These are phyloP conservation scores for Todiramphus chloris DNA, from an alignment of 2,113 vertebrate genomes.

Conservation along the genomic window DNA sequence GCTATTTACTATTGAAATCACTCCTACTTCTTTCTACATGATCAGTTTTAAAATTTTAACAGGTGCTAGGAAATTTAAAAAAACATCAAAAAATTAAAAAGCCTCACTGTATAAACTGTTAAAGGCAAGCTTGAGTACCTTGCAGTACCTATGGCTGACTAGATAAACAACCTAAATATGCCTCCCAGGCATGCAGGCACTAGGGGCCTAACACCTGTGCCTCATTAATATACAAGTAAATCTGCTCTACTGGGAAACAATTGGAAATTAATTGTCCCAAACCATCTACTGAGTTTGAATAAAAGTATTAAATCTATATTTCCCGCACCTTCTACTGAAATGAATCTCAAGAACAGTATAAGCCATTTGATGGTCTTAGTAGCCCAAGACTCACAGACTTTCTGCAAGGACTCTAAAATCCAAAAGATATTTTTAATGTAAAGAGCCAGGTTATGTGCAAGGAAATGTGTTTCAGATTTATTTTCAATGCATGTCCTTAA, in stretches of 20 bases:
- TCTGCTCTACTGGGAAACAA: slow-evolving; percentile 85
- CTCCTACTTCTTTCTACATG: slow-evolving; percentile 77
- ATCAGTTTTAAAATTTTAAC: slow-evolving; percentile 84
- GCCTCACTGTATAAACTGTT: slow-evolving; percentile 80
- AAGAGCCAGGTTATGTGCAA: not conserved
- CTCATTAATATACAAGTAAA: slow-evolving; percentile 88
- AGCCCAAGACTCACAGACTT: slow-evolving; percentile 12
- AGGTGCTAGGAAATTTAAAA: slow-evolving; percentile 79
- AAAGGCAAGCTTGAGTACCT: slow-evolving; percentile 80
- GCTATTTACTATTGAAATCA: slow-evolving; percentile 76
- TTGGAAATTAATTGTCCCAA: slow-evolving; percentile 89
- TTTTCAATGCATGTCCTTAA: slow-evolving; percentile 43
- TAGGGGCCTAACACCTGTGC: slow-evolving; percentile 86
- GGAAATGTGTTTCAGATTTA: slow-evolving; percentile 9
- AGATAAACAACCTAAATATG: slow-evolving; percentile 85
- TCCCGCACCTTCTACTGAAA: slow-evolving; percentile 65
- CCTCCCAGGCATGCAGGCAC: slow-evolving; percentile 82
- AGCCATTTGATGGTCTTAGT: slow-evolving; percentile 37
- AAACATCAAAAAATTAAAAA: slow-evolving; percentile 76
- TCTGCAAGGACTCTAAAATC: slow-evolving; percentile 27
- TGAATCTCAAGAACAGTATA: slow-evolving; percentile 52
- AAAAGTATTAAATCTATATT: slow-evolving; percentile 78
- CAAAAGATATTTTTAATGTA: not conserved
- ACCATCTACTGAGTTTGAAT: slow-evolving; percentile 82
- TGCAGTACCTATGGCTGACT: slow-evolving; percentile 81